Evolutionary conservation across 2,797 vertebrate species (phyloP).

Genomic region (Pogonophryne albipinna): DNA sequence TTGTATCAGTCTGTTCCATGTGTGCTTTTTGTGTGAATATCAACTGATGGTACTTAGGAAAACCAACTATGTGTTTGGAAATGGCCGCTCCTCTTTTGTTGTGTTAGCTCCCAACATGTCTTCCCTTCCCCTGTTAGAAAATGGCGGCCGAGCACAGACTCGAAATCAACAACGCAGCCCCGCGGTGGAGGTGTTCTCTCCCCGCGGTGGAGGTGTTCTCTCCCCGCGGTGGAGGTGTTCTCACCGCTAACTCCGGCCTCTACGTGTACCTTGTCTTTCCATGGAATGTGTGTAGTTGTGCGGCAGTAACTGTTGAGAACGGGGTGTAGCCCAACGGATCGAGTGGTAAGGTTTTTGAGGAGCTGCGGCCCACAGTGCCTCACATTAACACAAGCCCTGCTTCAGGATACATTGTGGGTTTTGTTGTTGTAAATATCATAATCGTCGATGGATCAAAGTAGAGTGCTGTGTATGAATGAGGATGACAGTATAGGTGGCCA

Average conservation of each 20-base stretch:
- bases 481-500: neutral
- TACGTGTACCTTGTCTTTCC: too few species aligned
- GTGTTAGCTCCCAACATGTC: slow-evolving; percentile 97
- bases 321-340: neutral
- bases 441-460: neutral
- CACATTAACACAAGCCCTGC: accelerated
- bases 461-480: neutral
- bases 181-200: neutral
- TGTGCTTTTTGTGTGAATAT: neutral
- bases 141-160: slow-evolving; percentile 93
- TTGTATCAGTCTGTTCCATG: too few species aligned
- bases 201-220: slow-evolving; percentile 5
- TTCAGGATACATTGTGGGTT: too few species aligned
- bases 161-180: slow-evolving; percentile 71
- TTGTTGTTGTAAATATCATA: neutral
- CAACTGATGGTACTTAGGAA: slow-evolving; percentile 14
- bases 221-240: slow-evolving; percentile 5
- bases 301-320: neutral
- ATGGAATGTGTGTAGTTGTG: neutral
- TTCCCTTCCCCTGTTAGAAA: slow-evolving; percentile 92
- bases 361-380: neutral
- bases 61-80: slow-evolving; percentile 82
- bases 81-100: slow-evolving; percentile 99
- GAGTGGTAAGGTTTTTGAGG: neutral
- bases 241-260: neutral